Base-by-base conservation (phyloP, 2,888 invertebrate species). In the Lasioglossum oenotherae region DNA sequence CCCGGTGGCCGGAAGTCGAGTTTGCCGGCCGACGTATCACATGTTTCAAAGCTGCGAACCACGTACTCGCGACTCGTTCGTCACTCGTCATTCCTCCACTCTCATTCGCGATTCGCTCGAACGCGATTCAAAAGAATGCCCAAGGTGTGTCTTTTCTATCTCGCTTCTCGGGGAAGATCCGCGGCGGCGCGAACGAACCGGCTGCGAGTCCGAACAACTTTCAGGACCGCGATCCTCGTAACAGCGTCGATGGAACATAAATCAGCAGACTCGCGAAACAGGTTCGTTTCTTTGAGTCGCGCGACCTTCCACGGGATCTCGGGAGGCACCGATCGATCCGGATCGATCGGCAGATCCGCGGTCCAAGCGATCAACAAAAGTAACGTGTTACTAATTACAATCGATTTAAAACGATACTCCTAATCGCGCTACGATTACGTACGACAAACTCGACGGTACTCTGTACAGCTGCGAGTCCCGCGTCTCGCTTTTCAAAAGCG, bases 11-110 rank as follows among this genome's bases (percentile, higher is more conserved):
- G 57, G 57, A 57, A 57, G 57, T 57, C n/a, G 82, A 85, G 80
- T 84, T 86, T 84, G 88, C 87, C 89, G 90, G 91, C 89, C 89
- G 92, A 92, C 93, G 92, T 93, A 94, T 94, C 94, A 94, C 94
- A 94, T 93, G 92, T 93, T 91, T 93, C 87, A 93, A 93, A 92
- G 92, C 90, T 92, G 91, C 91, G 91, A 93, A 93, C 91, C 92
- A 92, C 91, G 90, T 91, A 92, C 82, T 84, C 74, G 88, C 88
- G 87, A 90, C 82, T 60, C 78, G 82, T 84, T 83, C 88, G 46
- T 80, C 84, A 60, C 74, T 82, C 77, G 80, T 72, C 85, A 38
- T 81, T 38, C 38, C 69, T 69, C 69, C 69, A 44, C 71, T 81
- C 87, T 82, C 87, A 78, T 71, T 87, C 87, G 82, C 90, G 60